These are phyloP conservation scores for Entomobrya proxima DNA, from an alignment of 2,888 invertebrate species.

Conservation along the genomic window DNA sequence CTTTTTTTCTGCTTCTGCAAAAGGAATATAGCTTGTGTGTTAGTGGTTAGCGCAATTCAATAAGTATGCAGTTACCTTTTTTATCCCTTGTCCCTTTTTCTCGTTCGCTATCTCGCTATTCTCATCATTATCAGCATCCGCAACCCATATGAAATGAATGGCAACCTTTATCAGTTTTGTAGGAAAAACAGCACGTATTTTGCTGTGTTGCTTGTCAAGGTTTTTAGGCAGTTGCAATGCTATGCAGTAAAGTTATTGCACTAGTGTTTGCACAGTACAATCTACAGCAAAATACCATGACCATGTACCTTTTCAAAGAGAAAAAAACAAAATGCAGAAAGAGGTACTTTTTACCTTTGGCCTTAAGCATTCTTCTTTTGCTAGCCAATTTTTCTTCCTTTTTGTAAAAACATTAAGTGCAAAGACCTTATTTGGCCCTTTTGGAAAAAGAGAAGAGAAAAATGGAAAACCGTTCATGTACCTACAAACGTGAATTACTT, in stretches of 20 bases:
- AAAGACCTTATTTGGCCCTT: conserved; percentile 51
- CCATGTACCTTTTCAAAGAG: neutral
- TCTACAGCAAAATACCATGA: neutral
- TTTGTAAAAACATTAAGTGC: conserved; percentile 48
- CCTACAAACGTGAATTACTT: neutral
- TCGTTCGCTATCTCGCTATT: neutral
- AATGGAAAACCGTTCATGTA: neutral
- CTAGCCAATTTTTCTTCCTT: conserved; percentile 43
- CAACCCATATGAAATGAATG: conserved; percentile 1
- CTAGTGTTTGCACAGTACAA: neutral
- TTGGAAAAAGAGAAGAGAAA: neutral
- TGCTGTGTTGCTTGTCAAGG: neutral
- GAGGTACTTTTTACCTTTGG: neutral
- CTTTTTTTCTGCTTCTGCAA: too few relatives aligned
- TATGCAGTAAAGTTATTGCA: conserved; percentile 22
- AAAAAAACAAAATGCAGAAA: neutral
- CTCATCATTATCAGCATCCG: neutral
- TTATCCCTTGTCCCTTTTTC: conserved; percentile 32
- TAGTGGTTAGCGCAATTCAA: conserved; percentile 22
- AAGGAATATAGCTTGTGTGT: too few relatives aligned
- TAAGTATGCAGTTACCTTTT: conserved; percentile 15
- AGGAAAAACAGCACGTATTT: conserved; percentile 23
- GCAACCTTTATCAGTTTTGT: neutral
- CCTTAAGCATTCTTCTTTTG: neutral
- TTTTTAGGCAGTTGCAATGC: neutral